A percentile compares a stretch with the other conserved stretches of the same genome.
Conservation (phyloP, 2,113 vertebrate species). For the Paralichthys olivaceus region DNA sequence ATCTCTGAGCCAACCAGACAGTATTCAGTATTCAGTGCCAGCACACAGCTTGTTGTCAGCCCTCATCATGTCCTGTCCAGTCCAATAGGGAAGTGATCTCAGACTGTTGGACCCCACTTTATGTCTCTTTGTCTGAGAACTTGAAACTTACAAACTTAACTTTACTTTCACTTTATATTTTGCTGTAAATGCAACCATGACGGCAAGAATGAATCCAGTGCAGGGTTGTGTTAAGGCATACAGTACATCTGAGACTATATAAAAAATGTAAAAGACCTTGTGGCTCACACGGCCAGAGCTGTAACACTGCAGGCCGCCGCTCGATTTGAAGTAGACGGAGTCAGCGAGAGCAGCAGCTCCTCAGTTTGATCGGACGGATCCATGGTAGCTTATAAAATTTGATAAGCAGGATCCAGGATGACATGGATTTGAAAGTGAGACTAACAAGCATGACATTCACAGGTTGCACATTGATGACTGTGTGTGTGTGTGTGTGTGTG, state of each 20-base stretch:
- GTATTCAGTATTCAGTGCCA: not conserved
- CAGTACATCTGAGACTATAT: no score
- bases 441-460: slow-evolving; percentile 58
- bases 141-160: not conserved
- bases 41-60: not conserved
- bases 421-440: slow-evolving; percentile 19
- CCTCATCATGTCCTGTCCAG: not conserved
- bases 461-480: slow-evolving; percentile 47
- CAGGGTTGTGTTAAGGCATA: no score
- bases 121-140: not conserved
- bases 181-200: not conserved
- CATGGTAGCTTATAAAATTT: slow-evolving; percentile 22
- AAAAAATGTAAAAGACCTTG: not conserved
- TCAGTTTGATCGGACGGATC: slow-evolving; percentile 19
- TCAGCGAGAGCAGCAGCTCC: slow-evolving; percentile 10
- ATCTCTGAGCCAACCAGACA: not conserved
- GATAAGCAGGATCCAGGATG: not conserved
- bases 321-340: not conserved
- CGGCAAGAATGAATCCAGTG: no score
- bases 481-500: slow-evolving; percentile 9
- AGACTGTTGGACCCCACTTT: not conserved
- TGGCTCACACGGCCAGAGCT: not conserved
- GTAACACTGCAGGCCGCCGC: not conserved
- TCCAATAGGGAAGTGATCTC: not conserved
- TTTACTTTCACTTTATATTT: no score